Evolutionary conservation across 2,113 vertebrate species (phyloP), one percentile per base, ranked within the genome.

Genomic region (Ancistrus triradiatus): DNA sequence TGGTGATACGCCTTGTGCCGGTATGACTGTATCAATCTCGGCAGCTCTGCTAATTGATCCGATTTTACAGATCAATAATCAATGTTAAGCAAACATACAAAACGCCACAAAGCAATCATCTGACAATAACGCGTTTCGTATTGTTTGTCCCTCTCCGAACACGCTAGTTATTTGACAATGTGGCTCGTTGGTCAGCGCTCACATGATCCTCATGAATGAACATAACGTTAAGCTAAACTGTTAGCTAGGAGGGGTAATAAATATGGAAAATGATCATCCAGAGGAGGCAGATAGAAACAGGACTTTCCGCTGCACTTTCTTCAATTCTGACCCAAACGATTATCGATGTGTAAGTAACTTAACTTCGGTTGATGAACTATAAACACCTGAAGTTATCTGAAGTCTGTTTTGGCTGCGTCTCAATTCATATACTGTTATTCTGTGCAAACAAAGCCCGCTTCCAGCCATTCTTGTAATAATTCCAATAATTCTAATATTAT

Each of bases 301-400:
- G 9, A 77, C 63, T 21, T 78, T 78, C 47, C 72, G 75, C 17
- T 89, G 88, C 57, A 71, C 74, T 55, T 77, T 80, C 52, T 82
- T 87, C 72, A 85, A 74, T 3, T 61, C 77, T 44, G 49, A 73
- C 1, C 76, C 81, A 35, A 79, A 84, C 17, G 85, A 87, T 60
- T 84, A 86, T 75, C 79, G 71, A 80, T 88, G 88, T 75, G 88
- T 90, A 84, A 88, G 88, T 90, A 69, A 47, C 6, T 27, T 37
- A 27, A 8, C 18, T 13, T 11, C 3, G 19, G 6, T 42, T 14
- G 6, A 4, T 4, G n/a, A 14, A 42, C 38, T n/a, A 6, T n/a
- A n/a, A n/a, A 6, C n/a, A 3, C 35, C 35, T 7, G 35, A 8
- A 1, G 9, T 37, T 11, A 13, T 37, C 9, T 13, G 35, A 37